These are phyloP conservation scores for Thereuonema tuberculata DNA, from an alignment of 1,140 invertebrate genomes.

Conservation along the genomic window DNA sequence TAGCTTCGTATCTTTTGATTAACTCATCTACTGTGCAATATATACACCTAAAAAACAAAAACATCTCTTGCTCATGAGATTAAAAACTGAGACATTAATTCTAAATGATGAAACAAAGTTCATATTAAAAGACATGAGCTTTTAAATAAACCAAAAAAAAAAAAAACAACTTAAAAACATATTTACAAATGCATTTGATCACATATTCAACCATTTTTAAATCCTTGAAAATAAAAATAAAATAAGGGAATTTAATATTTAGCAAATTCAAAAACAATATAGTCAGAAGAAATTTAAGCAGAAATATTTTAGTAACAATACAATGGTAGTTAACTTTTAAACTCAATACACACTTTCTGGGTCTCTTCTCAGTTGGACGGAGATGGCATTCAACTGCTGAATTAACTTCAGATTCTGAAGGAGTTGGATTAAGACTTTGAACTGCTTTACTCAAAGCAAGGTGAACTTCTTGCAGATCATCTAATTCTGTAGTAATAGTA, in stretches of 20 bases:
- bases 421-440: constrained; percentile 25
- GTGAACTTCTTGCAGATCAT: constrained; percentile 31
- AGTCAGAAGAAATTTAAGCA: too few species aligned
- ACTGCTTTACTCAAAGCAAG: constrained; percentile 28
- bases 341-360: too few species aligned
- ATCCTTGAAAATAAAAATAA: too few species aligned
- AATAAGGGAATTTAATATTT: too few species aligned
- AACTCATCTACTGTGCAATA: constrained; percentile 29
- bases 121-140: neutral
- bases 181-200: constrained; percentile 2
- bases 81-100: neutral
- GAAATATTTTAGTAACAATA: too few species aligned
- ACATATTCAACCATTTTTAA: too few species aligned
- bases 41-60: constrained; percentile 26
- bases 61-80: constrained; percentile 3
- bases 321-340: too few species aligned
- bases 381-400: constrained; percentile 51
- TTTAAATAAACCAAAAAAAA: constrained; percentile 3
- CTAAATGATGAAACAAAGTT: neutral
- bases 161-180: neutral
- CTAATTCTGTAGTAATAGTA: constrained; percentile 33
- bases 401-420: constrained; percentile 35
- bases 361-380: constrained; percentile 25
- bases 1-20: constrained; percentile 31
- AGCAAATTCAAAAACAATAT: too few species aligned